Percentiles rank a stretch among this genome's conserved stretches.
These are phyloP conservation scores for Apogon hyalosoma DNA, from an alignment of 2,797 vertebrate species.

Conservation along the genomic window DNA sequence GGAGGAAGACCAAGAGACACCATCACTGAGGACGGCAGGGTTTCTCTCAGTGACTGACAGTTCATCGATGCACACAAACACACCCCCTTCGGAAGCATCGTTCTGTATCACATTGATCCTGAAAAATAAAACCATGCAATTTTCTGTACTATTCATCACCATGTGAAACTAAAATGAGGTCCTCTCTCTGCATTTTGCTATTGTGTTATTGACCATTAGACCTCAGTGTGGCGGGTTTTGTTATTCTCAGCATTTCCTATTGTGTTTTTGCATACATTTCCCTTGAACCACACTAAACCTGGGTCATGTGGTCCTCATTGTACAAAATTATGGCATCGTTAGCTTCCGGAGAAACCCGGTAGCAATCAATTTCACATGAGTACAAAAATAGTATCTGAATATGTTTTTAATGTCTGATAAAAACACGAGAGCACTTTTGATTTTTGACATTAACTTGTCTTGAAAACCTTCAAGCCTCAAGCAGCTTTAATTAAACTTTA, in stretches of 20 bases:
- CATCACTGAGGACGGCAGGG: slow-evolving; percentile 39
- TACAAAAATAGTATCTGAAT: slow-evolving; percentile 39
- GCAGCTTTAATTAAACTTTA: slow-evolving; percentile 53
- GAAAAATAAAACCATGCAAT: slow-evolving; percentile 51
- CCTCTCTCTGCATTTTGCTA: slow-evolving; percentile 21
- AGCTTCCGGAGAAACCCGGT: slow-evolving; percentile 26
- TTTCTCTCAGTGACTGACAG: slow-evolving; percentile 53
- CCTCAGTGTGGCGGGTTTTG: slow-evolving; percentile 14
- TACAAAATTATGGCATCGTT: slow-evolving; percentile 52
- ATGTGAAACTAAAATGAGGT: slow-evolving; percentile 67
- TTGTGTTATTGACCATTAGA: slow-evolving; percentile 23
- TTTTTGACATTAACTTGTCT: slow-evolving; percentile 38
- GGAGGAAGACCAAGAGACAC: slow-evolving; percentile 40
- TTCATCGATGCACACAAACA: slow-evolving; percentile 46
- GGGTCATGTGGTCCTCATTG: slow-evolving; percentile 19
- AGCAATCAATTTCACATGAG: slow-evolving; percentile 47
- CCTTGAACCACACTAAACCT: slow-evolving; percentile 24
- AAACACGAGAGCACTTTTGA: slow-evolving; percentile 36
- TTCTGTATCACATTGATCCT: slow-evolving; percentile 45
- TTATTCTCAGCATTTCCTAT: slow-evolving; percentile 53
- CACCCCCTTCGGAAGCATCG: slow-evolving; percentile 9
- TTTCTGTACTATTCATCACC: slow-evolving; percentile 28
- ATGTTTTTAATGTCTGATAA: slow-evolving; percentile 63
- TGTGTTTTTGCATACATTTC: slow-evolving; percentile 34
- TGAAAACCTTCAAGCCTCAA: slow-evolving; percentile 30